These are phyloP conservation scores for Holcopasites calliopsidis DNA, from an alignment of 1,140 invertebrate genomes.

Conservation along the genomic window DNA sequence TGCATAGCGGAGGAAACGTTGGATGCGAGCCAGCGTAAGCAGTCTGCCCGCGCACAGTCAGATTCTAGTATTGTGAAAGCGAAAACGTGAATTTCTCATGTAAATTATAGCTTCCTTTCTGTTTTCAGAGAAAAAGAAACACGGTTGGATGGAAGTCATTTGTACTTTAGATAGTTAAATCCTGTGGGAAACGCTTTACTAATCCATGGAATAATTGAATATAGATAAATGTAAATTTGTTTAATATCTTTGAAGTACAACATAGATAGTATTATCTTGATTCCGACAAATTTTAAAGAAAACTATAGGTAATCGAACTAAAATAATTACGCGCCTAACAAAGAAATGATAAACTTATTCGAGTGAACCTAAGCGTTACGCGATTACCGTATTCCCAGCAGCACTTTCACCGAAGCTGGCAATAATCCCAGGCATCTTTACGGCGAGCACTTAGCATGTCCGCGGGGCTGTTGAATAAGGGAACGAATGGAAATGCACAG, in stretches of 20 bases:
- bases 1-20: conserved; percentile 35
- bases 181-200: not conserved
- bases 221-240: no score
- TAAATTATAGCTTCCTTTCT: conserved; percentile 2
- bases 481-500: conserved; percentile 24
- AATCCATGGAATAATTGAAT: not conserved
- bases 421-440: conserved; percentile 11
- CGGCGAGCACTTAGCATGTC: conserved; percentile 13
- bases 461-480: conserved; percentile 23
- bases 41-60: not conserved
- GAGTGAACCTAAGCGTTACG: not conserved
- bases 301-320: no score
- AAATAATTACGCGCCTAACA: no score
- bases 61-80: conserved; percentile 9
- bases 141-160: not conserved
- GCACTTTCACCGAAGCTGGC: not conserved
- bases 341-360: not conserved
- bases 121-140: not conserved
- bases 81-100: conserved; percentile 32
- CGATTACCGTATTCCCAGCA: not conserved
- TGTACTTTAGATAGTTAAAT: not conserved
- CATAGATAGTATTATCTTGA: no score
- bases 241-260: no score
- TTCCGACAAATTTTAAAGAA: no score
- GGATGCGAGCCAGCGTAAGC: conserved; percentile 14